A percentile compares a stretch with the other conserved stretches of the same genome.
These are phyloP conservation scores for Ctenopoma multispine DNA, from an alignment of 2,797 vertebrate species.

Conservation along the genomic window DNA sequence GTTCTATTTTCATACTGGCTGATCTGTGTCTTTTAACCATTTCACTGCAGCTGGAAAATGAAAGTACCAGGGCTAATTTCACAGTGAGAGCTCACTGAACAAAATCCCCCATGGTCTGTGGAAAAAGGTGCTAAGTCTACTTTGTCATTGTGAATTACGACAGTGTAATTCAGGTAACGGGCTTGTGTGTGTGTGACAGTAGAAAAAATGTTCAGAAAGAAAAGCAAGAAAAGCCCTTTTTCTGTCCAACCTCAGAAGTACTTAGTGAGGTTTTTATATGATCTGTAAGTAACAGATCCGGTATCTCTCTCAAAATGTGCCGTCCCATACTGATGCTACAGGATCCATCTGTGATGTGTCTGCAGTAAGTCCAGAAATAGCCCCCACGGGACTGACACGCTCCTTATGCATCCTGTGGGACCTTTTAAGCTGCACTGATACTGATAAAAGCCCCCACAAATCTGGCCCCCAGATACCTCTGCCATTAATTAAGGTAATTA, in stretches of 20 bases:
- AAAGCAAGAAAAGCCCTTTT: slow-evolving; percentile 36
- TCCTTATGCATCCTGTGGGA: slow-evolving; percentile 84
- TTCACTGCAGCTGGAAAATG: slow-evolving; percentile 81
- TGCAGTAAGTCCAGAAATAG: slow-evolving; percentile 88
- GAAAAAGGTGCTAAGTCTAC: slow-evolving; percentile 75
- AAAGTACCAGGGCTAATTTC: slow-evolving; percentile 83
- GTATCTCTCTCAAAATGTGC: slow-evolving; percentile 72
- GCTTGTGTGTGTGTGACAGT: slow-evolving; percentile 34
- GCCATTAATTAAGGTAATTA: slow-evolving; percentile 99
- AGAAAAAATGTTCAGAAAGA: slow-evolving; percentile 47
- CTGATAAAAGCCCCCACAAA: slow-evolving; percentile 82
- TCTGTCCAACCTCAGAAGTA: slow-evolving; percentile 39
- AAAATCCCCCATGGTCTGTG: slow-evolving; percentile 73
- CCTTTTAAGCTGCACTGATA: slow-evolving; percentile 89
- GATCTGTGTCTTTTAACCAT: slow-evolving; percentile 88
- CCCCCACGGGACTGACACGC: slow-evolving; percentile 83
- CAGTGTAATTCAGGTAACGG: slow-evolving; percentile 64
- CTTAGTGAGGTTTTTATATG: slow-evolving; percentile 70
- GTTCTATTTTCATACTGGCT: slow-evolving; percentile 90
- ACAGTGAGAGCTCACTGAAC: slow-evolving; percentile 80
- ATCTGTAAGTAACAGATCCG: slow-evolving; percentile 85
- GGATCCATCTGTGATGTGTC: slow-evolving; percentile 88
- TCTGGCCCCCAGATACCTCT: slow-evolving; percentile 80
- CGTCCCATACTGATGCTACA: slow-evolving; percentile 84
- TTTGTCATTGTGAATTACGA: slow-evolving; percentile 76